phyloP scores from a whole-genome alignment of 2,113 vertebrate genomes.

The Spea bombifrons region DNA sequence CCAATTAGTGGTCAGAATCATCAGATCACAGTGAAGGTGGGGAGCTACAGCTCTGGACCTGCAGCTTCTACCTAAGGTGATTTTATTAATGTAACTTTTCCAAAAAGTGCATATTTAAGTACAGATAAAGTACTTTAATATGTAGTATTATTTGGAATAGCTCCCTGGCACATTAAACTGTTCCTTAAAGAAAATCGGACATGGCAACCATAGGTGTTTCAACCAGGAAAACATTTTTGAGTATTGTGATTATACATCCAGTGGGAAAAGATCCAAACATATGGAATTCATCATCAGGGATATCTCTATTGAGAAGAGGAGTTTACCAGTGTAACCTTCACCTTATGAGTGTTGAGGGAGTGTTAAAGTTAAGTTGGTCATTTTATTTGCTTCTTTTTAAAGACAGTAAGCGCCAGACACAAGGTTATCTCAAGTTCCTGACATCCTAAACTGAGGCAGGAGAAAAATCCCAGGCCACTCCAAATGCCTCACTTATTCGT shows the following conservation, averaged over 20 bases:
- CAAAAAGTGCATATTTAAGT: no score
- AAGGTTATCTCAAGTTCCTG: neutral
- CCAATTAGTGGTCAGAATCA: no score
- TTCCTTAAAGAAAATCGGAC: no score
- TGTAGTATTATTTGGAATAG: no score
- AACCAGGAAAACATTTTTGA: slow-evolving; percentile 1
- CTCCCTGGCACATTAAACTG: no score
- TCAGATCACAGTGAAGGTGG: no score
- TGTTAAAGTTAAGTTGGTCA: slow-evolving; percentile 17
- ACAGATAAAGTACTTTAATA: no score
- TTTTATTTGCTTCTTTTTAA: slow-evolving; percentile 30
- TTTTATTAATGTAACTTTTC: no score
- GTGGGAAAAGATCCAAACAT: slow-evolving; percentile 5
- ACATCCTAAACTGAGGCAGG: neutral
- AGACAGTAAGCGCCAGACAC: slow-evolving; percentile 3
- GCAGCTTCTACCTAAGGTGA: no score
- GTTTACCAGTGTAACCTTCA: neutral
- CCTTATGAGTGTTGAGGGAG: neutral
- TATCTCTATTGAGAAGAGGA: neutral
- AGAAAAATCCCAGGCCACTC: neutral
- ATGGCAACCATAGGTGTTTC: no score
- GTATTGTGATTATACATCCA: slow-evolving; percentile 3
- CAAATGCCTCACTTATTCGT: no score
- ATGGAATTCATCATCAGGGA: slow-evolving; percentile 12
- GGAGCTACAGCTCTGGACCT: no score